Evolutionary conservation across 2,888 invertebrate genomes (phyloP), one percentile per base, ranked within the genome.

Genomic region (Tuberolachnus salignus): DNA sequence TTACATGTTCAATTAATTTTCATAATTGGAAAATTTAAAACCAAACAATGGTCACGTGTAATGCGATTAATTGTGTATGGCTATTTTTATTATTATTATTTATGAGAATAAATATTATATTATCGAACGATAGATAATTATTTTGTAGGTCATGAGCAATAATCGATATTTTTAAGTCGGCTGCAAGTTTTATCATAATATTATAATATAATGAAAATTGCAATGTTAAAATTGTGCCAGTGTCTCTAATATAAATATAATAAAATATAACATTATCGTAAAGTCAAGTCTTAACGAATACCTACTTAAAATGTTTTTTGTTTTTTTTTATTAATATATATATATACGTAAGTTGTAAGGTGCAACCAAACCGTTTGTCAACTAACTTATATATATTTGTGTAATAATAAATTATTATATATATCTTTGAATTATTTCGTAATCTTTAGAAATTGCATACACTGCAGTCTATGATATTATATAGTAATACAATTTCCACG

Each of bases 401-500:
- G 19, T 63, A 19, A 34, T 19, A 42, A n/a, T 19, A 21, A 11
- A 51, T 51, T 49, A 3, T 63, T 49, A 64, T 19, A 13, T 44
- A 21, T 53, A 21, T 53, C 2, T 44, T 64, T 23, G n/a, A 66
- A 66, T 23, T 26, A 26, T 66, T 66, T 66, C 49, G 49, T 49
- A 49, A 66, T 26, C 16, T 66, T 66, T 66, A 66, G 66, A 49
- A 66, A 66, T 66, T 16, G 23, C 23, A 10, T 16, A 8, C 14
- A n/a, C 16, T 10, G 16, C 46, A 64, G 10, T 19, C 4, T 23
- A 57, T 19, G 13, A 14, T 21, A 66, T 8, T 23, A 21, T 23
- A 21, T 44, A n/a, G 55, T 16, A 16, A 21, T 55, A 70, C 44
- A 44, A 10, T 55, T 70, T 70, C 44, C 42, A 70, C 70, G 44